phyloP scores from a whole-genome alignment of 2,113 vertebrate species.

The Camarhynchus parvulus region DNA sequence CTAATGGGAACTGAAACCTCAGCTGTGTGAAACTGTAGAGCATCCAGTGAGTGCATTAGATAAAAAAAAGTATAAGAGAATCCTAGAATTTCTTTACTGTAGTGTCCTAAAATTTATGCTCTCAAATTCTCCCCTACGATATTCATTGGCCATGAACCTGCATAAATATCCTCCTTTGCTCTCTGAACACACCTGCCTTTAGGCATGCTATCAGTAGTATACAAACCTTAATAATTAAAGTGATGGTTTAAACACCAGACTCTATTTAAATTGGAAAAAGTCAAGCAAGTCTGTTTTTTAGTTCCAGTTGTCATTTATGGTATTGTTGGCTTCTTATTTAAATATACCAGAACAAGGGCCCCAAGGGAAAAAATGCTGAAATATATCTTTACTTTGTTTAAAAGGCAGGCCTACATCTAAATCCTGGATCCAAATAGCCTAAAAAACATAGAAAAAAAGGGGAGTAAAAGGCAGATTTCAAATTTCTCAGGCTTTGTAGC shows the following conservation, averaged over 20 bases:
- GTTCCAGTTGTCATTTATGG: slow-evolving; percentile 46
- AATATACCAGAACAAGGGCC: slow-evolving; percentile 60
- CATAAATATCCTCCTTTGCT: slow-evolving; percentile 43
- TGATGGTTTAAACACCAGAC: slow-evolving; percentile 39
- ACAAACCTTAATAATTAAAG: slow-evolving; percentile 57
- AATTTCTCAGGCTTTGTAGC: slow-evolving; percentile 7
- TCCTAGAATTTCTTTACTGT: slow-evolving; percentile 36
- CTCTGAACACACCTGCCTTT: slow-evolving; percentile 68
- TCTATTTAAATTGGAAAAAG: slow-evolving; percentile 36
- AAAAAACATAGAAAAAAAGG: not conserved
- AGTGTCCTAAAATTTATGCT: slow-evolving; percentile 49
- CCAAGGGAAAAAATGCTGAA: not conserved
- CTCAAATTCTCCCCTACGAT: slow-evolving; percentile 36
- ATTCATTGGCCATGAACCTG: slow-evolving; percentile 49
- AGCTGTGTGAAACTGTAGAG: slow-evolving; percentile 70
- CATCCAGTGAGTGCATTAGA: slow-evolving; percentile 73
- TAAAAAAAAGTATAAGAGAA: slow-evolving; percentile 51
- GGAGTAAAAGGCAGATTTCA: not conserved
- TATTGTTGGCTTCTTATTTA: slow-evolving; percentile 53
- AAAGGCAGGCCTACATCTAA: not conserved
- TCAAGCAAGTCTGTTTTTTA: slow-evolving; percentile 38
- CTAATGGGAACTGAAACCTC: slow-evolving; percentile 67
- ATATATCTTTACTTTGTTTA: slow-evolving; percentile 25
- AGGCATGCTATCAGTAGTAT: slow-evolving; percentile 43
- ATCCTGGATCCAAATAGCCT: not conserved